These are phyloP conservation scores for Spilosoma lubricipeda DNA, from an alignment of 2,888 invertebrate genomes.

Conservation along the genomic window DNA sequence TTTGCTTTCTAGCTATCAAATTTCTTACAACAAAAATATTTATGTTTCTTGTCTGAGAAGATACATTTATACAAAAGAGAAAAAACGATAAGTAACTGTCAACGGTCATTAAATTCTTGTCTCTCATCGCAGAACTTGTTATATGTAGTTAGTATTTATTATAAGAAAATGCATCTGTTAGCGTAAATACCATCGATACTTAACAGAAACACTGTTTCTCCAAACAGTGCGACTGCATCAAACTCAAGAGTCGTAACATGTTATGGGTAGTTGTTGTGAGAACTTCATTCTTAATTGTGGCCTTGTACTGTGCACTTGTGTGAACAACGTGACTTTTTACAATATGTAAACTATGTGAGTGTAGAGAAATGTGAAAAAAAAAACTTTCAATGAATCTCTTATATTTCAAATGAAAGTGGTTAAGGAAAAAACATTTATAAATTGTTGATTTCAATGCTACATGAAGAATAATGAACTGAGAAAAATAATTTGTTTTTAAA, in stretches of 20 bases:
- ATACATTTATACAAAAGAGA: neutral
- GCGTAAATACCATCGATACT: neutral
- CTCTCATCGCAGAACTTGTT: neutral
- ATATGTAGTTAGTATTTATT: too few relatives aligned
- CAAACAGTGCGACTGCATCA: neutral
- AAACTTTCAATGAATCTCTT: neutral
- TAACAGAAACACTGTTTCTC: neutral
- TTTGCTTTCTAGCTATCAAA: neutral
- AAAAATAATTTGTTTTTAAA: neutral
- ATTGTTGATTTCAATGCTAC: too few relatives aligned
- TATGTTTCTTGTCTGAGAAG: neutral
- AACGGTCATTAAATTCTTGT: neutral
- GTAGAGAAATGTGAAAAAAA: neutral
- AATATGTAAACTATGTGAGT: neutral
- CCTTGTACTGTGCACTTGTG: slow-evolving; percentile 19
- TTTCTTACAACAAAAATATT: neutral
- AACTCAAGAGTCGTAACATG: neutral
- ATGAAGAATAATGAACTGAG: neutral
- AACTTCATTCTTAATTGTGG: slow-evolving; percentile 38
- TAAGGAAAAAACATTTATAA: neutral
- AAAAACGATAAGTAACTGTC: neutral
- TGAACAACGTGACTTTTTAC: neutral
- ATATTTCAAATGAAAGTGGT: neutral
- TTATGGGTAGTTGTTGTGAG: slow-evolving; percentile 19
- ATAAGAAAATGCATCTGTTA: too few relatives aligned